These are phyloP conservation scores for Gracilinanus agilis DNA, from an alignment of 2,113 vertebrate species.

Conservation along the genomic window DNA sequence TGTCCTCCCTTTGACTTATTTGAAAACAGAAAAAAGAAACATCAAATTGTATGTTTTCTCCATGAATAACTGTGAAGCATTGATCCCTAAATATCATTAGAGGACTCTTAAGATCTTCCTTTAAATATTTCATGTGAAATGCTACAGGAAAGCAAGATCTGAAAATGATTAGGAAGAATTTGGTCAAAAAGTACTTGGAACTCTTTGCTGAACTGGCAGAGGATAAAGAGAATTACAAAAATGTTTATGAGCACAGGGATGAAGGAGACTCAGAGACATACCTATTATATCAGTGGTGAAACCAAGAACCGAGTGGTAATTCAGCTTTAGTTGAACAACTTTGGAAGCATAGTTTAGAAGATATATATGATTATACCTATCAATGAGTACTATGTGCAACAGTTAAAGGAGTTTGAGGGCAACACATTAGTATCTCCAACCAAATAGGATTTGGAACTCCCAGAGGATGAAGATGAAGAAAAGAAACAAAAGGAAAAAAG, in stretches of 20 bases:
- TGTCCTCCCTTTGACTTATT: too few relatives aligned
- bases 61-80: conserved; percentile 94
- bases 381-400: neutral
- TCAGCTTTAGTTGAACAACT: neutral
- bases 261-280: conserved; percentile 96
- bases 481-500: too few relatives aligned
- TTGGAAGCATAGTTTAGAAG: neutral
- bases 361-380: neutral
- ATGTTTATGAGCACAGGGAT: conserved; percentile 85
- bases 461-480: too few relatives aligned
- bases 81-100: conserved; percentile 94
- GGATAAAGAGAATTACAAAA: too few relatives aligned
- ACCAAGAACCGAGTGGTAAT: neutral
- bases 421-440: too few relatives aligned
- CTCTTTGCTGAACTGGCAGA: too few relatives aligned
- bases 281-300: conserved; percentile 74
- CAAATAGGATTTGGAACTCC: too few relatives aligned
- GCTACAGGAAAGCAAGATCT: conserved; percentile 96
- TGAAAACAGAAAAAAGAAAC: too few relatives aligned
- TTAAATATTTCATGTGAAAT: conserved; percentile 96
- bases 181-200: too few relatives aligned
- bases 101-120: conserved; percentile 94
- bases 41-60: too few relatives aligned
- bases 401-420: neutral
- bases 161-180: conserved; percentile 80